phyloP scores from a whole-genome alignment of 2,113 vertebrate genomes.

The Chionodraco myersi region DNA sequence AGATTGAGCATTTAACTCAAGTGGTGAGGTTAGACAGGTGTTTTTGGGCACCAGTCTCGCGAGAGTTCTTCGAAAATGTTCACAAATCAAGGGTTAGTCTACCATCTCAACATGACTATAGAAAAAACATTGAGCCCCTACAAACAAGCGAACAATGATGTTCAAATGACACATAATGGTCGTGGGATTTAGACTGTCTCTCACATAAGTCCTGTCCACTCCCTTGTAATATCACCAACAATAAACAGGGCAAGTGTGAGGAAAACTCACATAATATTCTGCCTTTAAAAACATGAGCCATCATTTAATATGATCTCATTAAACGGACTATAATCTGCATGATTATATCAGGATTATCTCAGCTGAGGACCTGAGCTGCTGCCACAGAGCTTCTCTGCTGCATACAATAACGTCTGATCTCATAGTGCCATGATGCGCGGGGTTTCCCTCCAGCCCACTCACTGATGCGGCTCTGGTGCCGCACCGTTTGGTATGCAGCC shows the following conservation, averaged over 20 bases:
- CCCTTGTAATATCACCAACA: slow-evolving; percentile 13
- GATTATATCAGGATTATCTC: slow-evolving; percentile 39
- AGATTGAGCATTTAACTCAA: no score
- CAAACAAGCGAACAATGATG: background rate
- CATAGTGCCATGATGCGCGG: slow-evolving; percentile 39
- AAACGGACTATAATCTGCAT: background rate
- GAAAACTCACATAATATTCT: background rate
- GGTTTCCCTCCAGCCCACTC: slow-evolving; percentile 71
- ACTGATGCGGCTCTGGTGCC: slow-evolving; percentile 25
- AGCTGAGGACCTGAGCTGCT: slow-evolving; percentile 23
- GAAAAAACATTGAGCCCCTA: no score
- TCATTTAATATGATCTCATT: slow-evolving; percentile 22
- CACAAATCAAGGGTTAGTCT: no score
- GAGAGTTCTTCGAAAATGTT: no score
- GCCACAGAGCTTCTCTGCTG: slow-evolving; percentile 36
- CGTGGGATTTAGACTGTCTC: background rate
- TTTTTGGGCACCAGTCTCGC: no score
- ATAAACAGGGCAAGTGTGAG: background rate
- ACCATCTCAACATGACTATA: no score
- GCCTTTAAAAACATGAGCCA: background rate
- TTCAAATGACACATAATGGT: background rate
- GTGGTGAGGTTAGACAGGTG: no score
- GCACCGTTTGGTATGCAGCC: slow-evolving; percentile 62
- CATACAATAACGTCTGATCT: slow-evolving; percentile 35
- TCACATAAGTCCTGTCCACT: slow-evolving; percentile 19